Conservation (phyloP, 1,140 invertebrate genomes). For the Wiebesia pumilae region DNA sequence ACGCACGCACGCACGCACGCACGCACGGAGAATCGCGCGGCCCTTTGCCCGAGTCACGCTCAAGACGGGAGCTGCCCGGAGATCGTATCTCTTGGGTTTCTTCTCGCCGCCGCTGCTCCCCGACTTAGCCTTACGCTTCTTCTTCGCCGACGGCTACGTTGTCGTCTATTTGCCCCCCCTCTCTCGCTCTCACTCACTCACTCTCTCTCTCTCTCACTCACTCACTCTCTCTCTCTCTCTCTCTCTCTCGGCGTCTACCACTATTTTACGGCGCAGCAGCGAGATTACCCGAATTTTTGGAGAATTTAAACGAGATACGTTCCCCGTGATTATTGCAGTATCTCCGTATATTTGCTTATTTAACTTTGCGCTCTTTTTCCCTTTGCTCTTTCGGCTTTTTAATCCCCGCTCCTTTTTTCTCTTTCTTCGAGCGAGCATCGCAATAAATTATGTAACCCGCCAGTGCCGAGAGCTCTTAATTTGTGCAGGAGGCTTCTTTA, state of each 20-base stretch:
- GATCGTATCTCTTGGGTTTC: slow-evolving; percentile 43
- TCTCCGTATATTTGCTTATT: slow-evolving; percentile 20
- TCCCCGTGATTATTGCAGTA: slow-evolving; percentile 7
- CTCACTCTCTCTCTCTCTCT: not conserved
- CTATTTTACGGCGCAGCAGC: not conserved
- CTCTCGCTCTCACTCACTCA: not conserved
- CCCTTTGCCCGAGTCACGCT: slow-evolving; percentile 49
- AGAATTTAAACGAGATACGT: slow-evolving; percentile 41
- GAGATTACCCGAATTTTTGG: slow-evolving; percentile 44
- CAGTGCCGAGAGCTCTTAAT: slow-evolving; percentile 1
- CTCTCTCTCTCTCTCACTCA: slow-evolving; percentile 8
- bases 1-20: not conserved
- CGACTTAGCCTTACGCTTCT: slow-evolving; percentile 24
- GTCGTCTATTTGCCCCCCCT: not conserved
- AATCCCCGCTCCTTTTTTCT: not conserved
- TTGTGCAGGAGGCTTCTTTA: not conserved
- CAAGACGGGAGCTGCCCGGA: slow-evolving; percentile 50
- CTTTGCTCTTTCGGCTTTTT: not conserved
- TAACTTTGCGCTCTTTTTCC: not conserved
- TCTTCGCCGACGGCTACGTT: slow-evolving; percentile 3
- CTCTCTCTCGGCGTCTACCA: not conserved
- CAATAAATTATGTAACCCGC: not conserved
- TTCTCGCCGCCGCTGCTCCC: slow-evolving; percentile 5
- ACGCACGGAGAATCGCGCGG: not conserved
- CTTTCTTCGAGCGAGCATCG: not conserved